Conservation (phyloP, 2,113 vertebrate genomes). For the Aleadryas rufinucha region DNA sequence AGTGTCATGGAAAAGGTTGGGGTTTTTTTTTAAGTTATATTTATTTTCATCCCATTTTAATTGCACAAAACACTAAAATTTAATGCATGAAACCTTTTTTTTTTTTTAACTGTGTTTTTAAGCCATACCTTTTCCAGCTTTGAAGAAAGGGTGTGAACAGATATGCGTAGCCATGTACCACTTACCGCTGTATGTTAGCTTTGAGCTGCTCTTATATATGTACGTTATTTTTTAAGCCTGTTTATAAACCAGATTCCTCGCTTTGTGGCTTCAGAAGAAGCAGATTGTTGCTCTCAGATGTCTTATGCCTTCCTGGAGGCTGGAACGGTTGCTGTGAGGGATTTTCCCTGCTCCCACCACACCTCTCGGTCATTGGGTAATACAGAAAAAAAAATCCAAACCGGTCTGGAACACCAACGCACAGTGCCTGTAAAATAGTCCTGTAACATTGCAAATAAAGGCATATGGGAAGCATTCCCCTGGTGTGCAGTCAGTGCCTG, state of each 20-base stretch:
- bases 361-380: neutral
- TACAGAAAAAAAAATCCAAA: neutral
- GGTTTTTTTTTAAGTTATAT: conserved; percentile 73
- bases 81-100: conserved; percentile 53
- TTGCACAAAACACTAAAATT: conserved; percentile 80
- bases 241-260: conserved; percentile 34
- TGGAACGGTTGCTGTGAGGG: neutral
- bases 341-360: neutral
- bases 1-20: conserved; percentile 67
- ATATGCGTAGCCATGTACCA: neutral
- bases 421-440: conserved; percentile 56
- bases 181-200: conserved; percentile 64
- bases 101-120: conserved; percentile 19
- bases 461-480: conserved; percentile 40
- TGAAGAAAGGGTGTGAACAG: neutral
- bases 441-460: conserved; percentile 72
- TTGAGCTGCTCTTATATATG: conserved; percentile 32
- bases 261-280: conserved; percentile 39
- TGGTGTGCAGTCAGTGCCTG: neutral
- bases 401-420: conserved; percentile 9
- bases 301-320: conserved; percentile 47
- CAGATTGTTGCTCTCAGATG: conserved; percentile 2
- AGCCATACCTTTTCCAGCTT: conserved; percentile 3
- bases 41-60: conserved; percentile 76
- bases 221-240: conserved; percentile 55